These are phyloP conservation scores for Caenorhabditis afra DNA, from an alignment of 2,888 invertebrate genomes.

Conservation along the genomic window DNA sequence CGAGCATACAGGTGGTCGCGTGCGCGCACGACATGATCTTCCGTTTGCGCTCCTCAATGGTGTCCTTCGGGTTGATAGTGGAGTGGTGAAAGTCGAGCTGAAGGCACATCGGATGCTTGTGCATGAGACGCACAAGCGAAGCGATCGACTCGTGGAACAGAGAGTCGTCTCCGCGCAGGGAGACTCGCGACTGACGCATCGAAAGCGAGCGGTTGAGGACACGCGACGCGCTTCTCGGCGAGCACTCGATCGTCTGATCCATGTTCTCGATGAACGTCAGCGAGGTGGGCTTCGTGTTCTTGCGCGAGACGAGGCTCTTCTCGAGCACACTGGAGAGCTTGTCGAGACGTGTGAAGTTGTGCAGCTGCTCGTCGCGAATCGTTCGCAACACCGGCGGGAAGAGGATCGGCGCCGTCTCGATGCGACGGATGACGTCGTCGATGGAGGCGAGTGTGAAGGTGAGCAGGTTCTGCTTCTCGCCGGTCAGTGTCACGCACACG, in stretches of 20 bases:
- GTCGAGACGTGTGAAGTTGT: slow-evolving; percentile 57
- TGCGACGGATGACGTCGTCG: slow-evolving; percentile 56
- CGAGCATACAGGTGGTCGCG: slow-evolving; percentile 64
- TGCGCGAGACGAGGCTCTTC: slow-evolving; percentile 39
- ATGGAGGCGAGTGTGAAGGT: slow-evolving; percentile 53
- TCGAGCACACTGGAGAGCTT: slow-evolving; percentile 63
- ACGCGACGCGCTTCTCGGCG: not conserved
- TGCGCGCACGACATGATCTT: slow-evolving; percentile 64
- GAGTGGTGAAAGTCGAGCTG: slow-evolving; percentile 55
- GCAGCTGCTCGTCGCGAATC: slow-evolving; percentile 64
- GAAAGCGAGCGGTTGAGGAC: slow-evolving; percentile 41
- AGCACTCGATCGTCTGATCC: slow-evolving; percentile 16
- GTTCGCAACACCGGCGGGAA: slow-evolving; percentile 58
- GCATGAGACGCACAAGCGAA: slow-evolving; percentile 54
- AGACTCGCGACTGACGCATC: slow-evolving; percentile 65
- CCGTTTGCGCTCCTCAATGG: slow-evolving; percentile 64
- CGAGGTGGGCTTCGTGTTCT: slow-evolving; percentile 46
- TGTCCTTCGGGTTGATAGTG: slow-evolving; percentile 63
- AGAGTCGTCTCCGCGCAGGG: slow-evolving; percentile 66
- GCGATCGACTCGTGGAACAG: slow-evolving; percentile 65
- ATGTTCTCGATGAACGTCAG: slow-evolving; percentile 43
- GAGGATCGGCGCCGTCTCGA: slow-evolving; percentile 59
- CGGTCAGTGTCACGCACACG: slow-evolving; percentile 27
- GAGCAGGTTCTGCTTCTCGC: slow-evolving; percentile 57
- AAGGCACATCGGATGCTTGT: slow-evolving; percentile 43